Evolutionary conservation across 1,140 invertebrate genomes (phyloP).

Genomic region (Eurosta solidaginis): DNA sequence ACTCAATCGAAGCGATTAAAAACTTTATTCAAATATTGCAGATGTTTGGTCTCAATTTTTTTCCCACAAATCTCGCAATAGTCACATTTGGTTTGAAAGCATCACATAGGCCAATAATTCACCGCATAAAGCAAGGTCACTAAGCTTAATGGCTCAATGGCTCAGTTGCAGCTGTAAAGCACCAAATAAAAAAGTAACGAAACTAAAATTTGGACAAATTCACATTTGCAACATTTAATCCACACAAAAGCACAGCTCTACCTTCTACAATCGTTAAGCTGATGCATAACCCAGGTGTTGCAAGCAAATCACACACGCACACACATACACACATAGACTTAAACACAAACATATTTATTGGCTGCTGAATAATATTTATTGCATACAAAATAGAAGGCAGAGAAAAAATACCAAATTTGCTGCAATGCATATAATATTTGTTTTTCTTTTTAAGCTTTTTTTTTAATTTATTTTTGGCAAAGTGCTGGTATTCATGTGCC

Average conservation of each 20-base stretch:
- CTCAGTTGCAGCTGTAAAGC: neutral
- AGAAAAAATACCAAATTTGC: conserved; percentile 9
- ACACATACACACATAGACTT: neutral
- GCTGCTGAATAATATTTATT: conserved; percentile 19
- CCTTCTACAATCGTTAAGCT: neutral
- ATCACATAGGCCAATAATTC: neutral
- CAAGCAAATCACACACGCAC: neutral
- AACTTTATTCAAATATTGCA: too few relatives aligned
- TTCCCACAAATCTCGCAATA: too few relatives aligned
- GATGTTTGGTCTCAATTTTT: too few relatives aligned
- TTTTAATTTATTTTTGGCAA: neutral
- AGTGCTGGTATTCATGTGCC: neutral
- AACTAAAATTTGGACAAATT: neutral
- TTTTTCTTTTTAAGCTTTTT: neutral
- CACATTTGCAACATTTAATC: conserved; percentile 21
- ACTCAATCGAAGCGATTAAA: too few relatives aligned
- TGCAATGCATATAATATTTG: neutral
- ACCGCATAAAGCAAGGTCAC: neutral
- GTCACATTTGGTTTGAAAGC: too few relatives aligned
- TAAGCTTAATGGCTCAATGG: too few relatives aligned
- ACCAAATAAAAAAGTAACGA: neutral
- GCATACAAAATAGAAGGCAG: conserved; percentile 19
- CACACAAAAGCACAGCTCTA: neutral
- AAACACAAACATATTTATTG: neutral
- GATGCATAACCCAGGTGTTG: neutral